A percentile compares a stretch with the other conserved stretches of the same genome.
These are phyloP conservation scores for Cerastis rubricosa DNA, from an alignment of 2,888 invertebrate species.

Conservation along the genomic window DNA sequence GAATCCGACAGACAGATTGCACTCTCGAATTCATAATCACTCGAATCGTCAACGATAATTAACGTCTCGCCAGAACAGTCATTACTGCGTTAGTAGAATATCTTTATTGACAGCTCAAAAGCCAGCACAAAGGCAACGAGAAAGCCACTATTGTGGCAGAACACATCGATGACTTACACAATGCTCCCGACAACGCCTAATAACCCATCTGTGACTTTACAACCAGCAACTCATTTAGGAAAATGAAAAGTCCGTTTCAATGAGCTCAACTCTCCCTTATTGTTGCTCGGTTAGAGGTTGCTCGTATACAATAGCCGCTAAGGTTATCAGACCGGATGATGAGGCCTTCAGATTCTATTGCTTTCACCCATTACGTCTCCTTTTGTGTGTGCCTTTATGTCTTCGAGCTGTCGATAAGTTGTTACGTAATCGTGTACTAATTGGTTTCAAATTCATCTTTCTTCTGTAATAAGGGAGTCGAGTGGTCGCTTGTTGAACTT, in stretches of 20 bases:
- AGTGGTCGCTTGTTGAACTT: conserved; percentile 69
- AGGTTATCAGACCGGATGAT: conserved; percentile 90
- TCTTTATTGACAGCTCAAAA: conserved; percentile 86
- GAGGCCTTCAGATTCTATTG: conserved; percentile 84
- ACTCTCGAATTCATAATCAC: conserved; percentile 70
- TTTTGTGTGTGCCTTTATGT: conserved; percentile 78
- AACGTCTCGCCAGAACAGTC: conserved; percentile 76
- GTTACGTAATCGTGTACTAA: conserved; percentile 77
- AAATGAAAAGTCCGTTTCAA: conserved; percentile 87
- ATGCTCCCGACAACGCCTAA: conserved; percentile 84
- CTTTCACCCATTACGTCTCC: conserved; percentile 87
- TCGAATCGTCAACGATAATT: conserved; percentile 78
- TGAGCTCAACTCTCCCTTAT: conserved; percentile 83
- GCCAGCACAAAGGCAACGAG: conserved; percentile 78
- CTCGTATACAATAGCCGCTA: conserved; percentile 83
- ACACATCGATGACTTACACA: conserved; percentile 80
- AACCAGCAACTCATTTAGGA: conserved; percentile 87
- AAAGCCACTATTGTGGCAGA: conserved; percentile 83
- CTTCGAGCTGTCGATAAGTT: conserved; percentile 69
- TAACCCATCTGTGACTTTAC: conserved; percentile 79
- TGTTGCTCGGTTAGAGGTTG: conserved; percentile 79
- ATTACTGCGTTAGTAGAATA: conserved; percentile 79
- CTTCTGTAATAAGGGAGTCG: conserved; percentile 68
- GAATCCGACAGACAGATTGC: conserved; percentile 66
- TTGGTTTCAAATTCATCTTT: conserved; percentile 74